Percentiles rank a stretch among this genome's conserved stretches.
phyloP scores from a whole-genome alignment of 2,797 vertebrate genomes.

The Scolopax rusticola region DNA sequence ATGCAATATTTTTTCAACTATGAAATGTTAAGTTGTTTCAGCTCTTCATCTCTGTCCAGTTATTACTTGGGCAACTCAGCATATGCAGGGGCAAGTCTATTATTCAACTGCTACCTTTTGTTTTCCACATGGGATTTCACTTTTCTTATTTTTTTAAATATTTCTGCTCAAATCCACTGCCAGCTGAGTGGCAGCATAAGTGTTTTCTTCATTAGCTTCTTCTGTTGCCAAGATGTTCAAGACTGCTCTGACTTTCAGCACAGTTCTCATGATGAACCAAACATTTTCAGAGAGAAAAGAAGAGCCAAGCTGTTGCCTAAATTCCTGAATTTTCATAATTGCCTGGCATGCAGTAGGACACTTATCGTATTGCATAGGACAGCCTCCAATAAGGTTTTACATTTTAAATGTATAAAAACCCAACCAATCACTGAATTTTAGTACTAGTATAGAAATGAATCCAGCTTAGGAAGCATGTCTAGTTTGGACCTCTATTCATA shows the following conservation, averaged over 20 bases:
- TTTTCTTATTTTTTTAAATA: background rate
- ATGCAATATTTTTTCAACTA: background rate
- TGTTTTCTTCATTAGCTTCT: background rate
- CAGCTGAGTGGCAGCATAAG: background rate
- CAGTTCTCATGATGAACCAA: background rate
- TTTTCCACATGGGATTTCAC: background rate
- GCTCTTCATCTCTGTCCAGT: background rate
- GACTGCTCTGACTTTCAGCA: background rate
- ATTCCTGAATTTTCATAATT: background rate
- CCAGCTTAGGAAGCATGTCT: background rate
- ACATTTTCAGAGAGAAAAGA: background rate
- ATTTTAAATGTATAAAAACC: background rate
- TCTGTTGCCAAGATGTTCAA: background rate
- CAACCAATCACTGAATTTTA: background rate
- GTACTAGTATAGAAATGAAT: background rate
- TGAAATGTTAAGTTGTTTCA: background rate
- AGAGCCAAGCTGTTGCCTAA: background rate
- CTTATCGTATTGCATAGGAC: background rate
- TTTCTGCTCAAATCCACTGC: background rate
- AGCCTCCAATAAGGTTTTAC: background rate
- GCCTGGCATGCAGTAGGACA: background rate
- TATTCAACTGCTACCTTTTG: background rate
- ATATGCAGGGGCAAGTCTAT: background rate
- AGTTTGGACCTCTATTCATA: background rate
- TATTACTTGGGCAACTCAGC: background rate